Percentiles rank a stretch among this genome's conserved stretches.
Conservation (phyloP, 2,113 vertebrate species). For the Thinocorus orbignyianus region DNA sequence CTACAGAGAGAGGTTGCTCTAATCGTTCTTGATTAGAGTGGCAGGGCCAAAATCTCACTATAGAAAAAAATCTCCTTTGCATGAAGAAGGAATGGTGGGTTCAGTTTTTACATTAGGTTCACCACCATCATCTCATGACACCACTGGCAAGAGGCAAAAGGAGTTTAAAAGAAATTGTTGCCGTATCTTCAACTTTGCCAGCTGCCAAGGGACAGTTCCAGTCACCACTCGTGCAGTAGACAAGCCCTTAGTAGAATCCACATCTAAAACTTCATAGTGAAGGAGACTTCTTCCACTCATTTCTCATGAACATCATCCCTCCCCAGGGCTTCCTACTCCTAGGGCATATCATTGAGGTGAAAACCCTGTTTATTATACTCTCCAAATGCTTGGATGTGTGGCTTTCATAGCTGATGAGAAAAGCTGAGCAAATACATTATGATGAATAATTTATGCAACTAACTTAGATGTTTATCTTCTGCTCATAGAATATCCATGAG, state of each 20-base stretch:
- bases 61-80: not conserved
- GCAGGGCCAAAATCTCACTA: not conserved
- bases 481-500: constrained; percentile 68
- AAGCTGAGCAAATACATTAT: constrained; percentile 55
- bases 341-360: not conserved
- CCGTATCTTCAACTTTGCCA: not conserved
- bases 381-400: not conserved
- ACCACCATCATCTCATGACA: not conserved
- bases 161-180: not conserved
- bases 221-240: rapidly evolving
- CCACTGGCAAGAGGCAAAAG: not conserved
- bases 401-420: constrained; percentile 35
- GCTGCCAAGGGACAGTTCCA: not conserved
- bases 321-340: not conserved
- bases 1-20: not conserved
- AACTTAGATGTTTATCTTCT: constrained; percentile 61
- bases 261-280: not conserved
- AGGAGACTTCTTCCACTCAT: not conserved
- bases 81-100: not conserved
- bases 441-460: constrained; percentile 64
- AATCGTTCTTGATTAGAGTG: not conserved
- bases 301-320: not conserved
- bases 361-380: not conserved
- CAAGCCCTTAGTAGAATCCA: not conserved
- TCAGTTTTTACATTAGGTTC: not conserved